Evolutionary conservation across 2,888 invertebrate genomes (phyloP).

Genomic region (Idaea aversata): DNA sequence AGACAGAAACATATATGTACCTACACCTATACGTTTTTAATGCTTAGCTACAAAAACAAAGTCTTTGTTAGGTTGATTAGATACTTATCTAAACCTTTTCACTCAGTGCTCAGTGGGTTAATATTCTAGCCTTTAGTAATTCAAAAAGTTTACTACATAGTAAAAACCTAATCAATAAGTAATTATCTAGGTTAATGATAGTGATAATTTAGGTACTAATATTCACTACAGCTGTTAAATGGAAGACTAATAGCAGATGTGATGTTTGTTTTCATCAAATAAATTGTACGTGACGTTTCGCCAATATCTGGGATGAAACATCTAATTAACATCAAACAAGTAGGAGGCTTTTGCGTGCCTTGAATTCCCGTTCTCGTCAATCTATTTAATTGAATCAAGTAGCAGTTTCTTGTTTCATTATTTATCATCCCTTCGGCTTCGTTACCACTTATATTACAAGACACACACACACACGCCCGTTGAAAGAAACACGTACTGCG

Average conservation of each 20-base stretch:
- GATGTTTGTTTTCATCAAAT: not conserved
- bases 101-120: too few relatives aligned
- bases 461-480: not conserved
- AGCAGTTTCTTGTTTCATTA: constrained; percentile 1
- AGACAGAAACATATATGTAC: too few relatives aligned
- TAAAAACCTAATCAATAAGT: not conserved
- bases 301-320: constrained; percentile 16
- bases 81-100: too few relatives aligned
- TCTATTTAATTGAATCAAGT: constrained; percentile 11
- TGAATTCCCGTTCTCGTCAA: constrained; percentile 11
- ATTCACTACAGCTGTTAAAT: not conserved
- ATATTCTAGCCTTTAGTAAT: too few relatives aligned
- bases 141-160: not conserved
- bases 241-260: not conserved
- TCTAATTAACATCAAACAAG: constrained; percentile 14
- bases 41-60: too few relatives aligned
- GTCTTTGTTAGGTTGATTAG: too few relatives aligned
- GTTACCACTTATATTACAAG: constrained; percentile 1
- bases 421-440: not conserved
- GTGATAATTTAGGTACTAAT: constrained; percentile 7
- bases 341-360: constrained; percentile 2
- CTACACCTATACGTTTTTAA: too few relatives aligned
- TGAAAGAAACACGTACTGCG: not conserved
- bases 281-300: constrained; percentile 19
- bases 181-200: constrained; percentile 15